Base-by-base conservation (phyloP, 1,140 invertebrate species). In the Holotrichia oblita region DNA sequence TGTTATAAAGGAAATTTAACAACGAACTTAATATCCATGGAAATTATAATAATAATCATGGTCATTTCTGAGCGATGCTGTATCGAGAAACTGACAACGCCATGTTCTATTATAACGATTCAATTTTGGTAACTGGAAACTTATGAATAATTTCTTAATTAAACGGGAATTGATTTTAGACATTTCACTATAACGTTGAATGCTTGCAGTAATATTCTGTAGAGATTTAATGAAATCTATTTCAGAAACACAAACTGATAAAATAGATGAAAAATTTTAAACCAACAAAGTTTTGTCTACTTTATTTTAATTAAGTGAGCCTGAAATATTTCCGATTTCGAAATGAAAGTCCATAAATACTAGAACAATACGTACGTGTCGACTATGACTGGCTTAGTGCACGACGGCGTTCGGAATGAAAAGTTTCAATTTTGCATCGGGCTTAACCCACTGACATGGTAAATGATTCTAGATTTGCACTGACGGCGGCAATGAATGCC, bases 361-460 rank as follows among this genome's bases (percentile, higher is more conserved):
- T 34, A 34, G 27, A 34, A 34, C 27, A 34, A 34, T 34, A 34
- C 27, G 27, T 34, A 34, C 27, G 27, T 34, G 27, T 34, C 27
- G 27, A 34, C 27, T 34, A 34, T 34, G 27, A 34, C 27, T 34
- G 27, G 48, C 44, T 48, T 48, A 9, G n/a, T n/a, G 44, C n/a
- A 48, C 17, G 17, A 2, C 2, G n/a, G 17, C 48, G 48, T 17
- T n/a, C 48, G 48, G 27, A 34, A 69, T 22, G 61, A 14, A 34
- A 69, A 69, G 61, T 22, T 69, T 69, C 61, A 69, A 69, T 69
- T 69, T 34, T 34, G 61, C 22, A 34, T 69, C 61, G 61, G 22
- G 61, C 61, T 69, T 69, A 69, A 69, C 61, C 22, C 61, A 7
- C 61, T 34, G 61, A 69, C 61, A 20, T 69, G 61, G 61, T 69